Conservation (phyloP, 2,113 vertebrate genomes). For the Tonatia bakeri region DNA sequence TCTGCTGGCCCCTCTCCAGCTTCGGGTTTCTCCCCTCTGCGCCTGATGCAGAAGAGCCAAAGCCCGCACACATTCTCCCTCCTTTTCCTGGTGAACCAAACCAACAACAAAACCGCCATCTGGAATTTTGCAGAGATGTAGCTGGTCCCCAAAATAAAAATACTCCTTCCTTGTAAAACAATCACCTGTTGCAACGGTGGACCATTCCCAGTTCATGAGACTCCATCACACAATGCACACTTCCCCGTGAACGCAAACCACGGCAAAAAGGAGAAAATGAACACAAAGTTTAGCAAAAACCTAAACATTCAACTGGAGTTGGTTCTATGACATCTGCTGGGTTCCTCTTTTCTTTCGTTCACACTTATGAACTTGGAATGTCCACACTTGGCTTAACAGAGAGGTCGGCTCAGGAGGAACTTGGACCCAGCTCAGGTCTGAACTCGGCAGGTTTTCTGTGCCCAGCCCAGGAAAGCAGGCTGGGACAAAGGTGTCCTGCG, state of each 20-base stretch:
- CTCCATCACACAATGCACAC: background rate
- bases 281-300: conserved; percentile 52
- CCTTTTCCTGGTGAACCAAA: conserved; percentile 43
- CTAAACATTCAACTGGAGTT: conserved; percentile 68
- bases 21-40: background rate
- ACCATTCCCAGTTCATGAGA: background rate
- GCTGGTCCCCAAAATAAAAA: conserved; percentile 52
- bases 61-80: background rate
- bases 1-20: background rate
- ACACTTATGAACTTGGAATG: conserved; percentile 44
- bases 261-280: conserved; percentile 54
- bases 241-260: conserved; percentile 48
- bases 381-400: conserved; percentile 46
- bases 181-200: background rate
- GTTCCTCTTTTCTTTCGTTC: conserved; percentile 45
- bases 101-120: conserved; percentile 31
- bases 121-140: conserved; percentile 44
- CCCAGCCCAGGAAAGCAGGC: conserved; percentile 16
- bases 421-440: conserved; percentile 40
- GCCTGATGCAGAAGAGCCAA: conserved; percentile 16
- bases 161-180: conserved; percentile 5
- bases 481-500: conserved; percentile 23
- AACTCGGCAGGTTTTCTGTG: conserved; percentile 36
- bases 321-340: conserved; percentile 41
- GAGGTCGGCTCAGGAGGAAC: conserved; percentile 26